Base-by-base conservation (phyloP, 2,113 vertebrate species). In the Zeus faber region DNA sequence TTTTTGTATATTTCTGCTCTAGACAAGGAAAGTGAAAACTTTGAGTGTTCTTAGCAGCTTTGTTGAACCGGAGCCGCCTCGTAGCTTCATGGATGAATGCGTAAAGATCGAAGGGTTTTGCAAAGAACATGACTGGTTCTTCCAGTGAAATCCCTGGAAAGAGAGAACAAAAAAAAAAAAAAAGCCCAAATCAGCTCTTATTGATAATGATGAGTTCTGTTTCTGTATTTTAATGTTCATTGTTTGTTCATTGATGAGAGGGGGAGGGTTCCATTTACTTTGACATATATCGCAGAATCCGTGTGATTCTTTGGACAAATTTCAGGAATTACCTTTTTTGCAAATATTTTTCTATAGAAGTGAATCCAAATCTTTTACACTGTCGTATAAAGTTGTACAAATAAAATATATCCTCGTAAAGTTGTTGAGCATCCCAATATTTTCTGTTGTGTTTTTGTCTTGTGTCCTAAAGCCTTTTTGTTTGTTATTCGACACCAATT, bases 301-400 rank as follows among this genome's bases (percentile, higher is more conserved):
- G 27, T 54, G 23, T 23, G 26, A 51, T 54, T 64, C 41, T 58
- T 52, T 59, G 65, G 70, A 64, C 37, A 52, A 64, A 53, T 59
- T 73, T 73, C 65, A 72, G 74, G 68, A 77, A 33, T 69, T 77
- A 68, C 67, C 60, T 64, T 65, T 80, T 37, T 80, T 71, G 74
- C 62, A 66, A 64, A 71, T 80, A 80, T 77, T 80, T 80, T 76
- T 80, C 73, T 77, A 80, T 66, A 76, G 64, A 77, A 69, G 56
- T 62, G 55, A 70, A 62, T 50, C 47, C 67, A 67, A n/a, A 76
- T 74, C 58, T 68, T 68, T 61, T 73, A 73, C 59, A 67, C 54
- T 72, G 63, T 67, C 70, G 66, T 65, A 60, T 56, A 54, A 64
- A 65, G 62, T 62, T 72, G 74, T 74, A 66, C 67, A 74, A 67